phyloP scores from a whole-genome alignment of 1,140 invertebrate species.

The Sitobion miscanthi region DNA sequence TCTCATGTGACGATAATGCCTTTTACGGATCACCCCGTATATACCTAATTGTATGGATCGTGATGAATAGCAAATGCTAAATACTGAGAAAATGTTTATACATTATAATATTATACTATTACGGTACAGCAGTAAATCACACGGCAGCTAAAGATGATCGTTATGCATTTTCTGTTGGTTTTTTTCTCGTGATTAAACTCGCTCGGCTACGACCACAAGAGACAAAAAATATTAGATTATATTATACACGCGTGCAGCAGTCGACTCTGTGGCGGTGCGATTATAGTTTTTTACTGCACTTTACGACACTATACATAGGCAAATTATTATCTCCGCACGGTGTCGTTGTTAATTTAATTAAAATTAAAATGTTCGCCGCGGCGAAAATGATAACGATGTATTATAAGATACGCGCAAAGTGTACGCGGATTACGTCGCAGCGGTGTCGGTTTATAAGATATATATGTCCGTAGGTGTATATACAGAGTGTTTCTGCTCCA shows the following conservation, averaged over 20 bases:
- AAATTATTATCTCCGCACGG: neutral
- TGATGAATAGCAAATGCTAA: too few relatives aligned
- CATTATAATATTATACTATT: too few relatives aligned
- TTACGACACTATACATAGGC: neutral
- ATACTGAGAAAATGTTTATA: too few relatives aligned
- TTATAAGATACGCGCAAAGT: neutral
- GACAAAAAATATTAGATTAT: neutral
- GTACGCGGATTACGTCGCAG: neutral
- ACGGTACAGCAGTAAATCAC: too few relatives aligned
- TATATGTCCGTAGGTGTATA: neutral
- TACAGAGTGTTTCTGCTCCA: neutral
- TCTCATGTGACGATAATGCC: too few relatives aligned
- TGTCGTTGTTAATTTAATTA: conserved; percentile 12
- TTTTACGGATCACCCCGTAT: too few relatives aligned
- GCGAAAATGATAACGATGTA: neutral
- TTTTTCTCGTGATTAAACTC: neutral
- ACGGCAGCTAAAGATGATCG: too few relatives aligned
- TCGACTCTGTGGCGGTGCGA: neutral
- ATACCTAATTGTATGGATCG: too few relatives aligned
- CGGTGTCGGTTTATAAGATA: neutral
- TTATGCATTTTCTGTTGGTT: neutral
- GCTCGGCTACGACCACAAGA: neutral
- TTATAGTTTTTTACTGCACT: neutral
- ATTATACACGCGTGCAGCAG: neutral
- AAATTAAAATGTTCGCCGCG: neutral